Evolutionary conservation across 2,888 invertebrate genomes (phyloP), one percentile per base, ranked within the genome.

Genomic region (Hypsopygia costalis): DNA sequence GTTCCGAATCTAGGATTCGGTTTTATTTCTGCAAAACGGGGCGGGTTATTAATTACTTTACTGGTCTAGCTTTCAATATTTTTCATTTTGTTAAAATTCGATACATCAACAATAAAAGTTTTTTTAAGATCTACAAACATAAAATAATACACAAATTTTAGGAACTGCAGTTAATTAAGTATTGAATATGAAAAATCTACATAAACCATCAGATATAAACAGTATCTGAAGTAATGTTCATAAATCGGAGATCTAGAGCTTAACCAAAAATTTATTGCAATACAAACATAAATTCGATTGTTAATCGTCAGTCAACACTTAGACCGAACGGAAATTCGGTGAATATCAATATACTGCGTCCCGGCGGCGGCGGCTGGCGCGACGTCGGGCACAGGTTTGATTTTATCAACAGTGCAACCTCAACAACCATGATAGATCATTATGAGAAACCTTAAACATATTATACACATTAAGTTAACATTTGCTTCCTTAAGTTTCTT

Each of bases 151-250:
- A 37, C 22, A 31, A 29, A 22, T 4, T 33, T 39, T 39, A 39
- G 39, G 39, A 39, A 39, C 39, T 22, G 38, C 25, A 9, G 33
- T 39, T 33, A 32, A 31, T 31, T 38, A 37, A 25, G 37, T 38
- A 38, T 27, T 31, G 22, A 20, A 27, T 32, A 39, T 27, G 32
- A 32, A 11, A 37, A 38, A 9, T n/a, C 42, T 67, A 79, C 76
- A 81, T 80, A 73, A 70, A 70, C 78, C 42, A 53, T 67, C 75
- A 75, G 77, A 81, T 79, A 69, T 25, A 48, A 40, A 44, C 25
- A 25, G 40, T 69, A 81, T 78, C 78, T 80, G 75, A 72, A 78
- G 79, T 51, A 80, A 81, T 81, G 79, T 74, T 56, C 44, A 43
- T 33, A 47, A 39, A 40, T 43, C 39, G 43, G 47, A 47, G 21